Evolutionary conservation across 2,113 vertebrate genomes (phyloP).

Genomic region (Cygnus atratus): DNA sequence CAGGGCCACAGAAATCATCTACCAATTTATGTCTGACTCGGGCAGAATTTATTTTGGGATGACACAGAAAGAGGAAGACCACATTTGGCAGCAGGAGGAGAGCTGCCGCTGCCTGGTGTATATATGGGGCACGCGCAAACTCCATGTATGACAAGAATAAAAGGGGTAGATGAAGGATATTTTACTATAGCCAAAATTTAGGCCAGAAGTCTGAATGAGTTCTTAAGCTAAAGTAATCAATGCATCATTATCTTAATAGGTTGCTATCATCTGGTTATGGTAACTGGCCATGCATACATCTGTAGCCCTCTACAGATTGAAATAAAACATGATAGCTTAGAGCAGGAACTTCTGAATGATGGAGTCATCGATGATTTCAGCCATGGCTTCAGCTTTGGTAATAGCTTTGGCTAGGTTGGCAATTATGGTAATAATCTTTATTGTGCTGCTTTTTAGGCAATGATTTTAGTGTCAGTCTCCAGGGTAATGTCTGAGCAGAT

Average conservation of each 20-base stretch:
- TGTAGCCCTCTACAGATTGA: background rate
- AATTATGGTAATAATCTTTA: background rate
- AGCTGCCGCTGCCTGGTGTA: background rate
- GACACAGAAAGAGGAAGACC: background rate
- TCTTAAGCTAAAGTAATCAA: background rate
- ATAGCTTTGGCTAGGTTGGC: background rate
- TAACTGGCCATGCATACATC: background rate
- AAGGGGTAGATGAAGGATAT: background rate
- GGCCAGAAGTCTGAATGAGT: background rate
- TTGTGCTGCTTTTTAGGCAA: background rate
- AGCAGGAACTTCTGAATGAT: background rate
- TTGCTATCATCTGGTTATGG: background rate
- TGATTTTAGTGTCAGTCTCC: background rate
- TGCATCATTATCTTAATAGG: background rate
- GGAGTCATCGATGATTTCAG: background rate
- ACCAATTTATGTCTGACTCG: background rate
- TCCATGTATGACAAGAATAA: background rate
- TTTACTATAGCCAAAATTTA: background rate
- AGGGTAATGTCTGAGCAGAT: background rate
- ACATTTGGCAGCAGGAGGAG: background rate
- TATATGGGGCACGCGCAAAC: background rate
- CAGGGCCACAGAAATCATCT: background rate
- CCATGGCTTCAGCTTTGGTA: background rate
- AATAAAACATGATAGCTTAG: background rate
- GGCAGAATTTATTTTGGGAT: constrained; percentile 4